Evolutionary conservation across 2,113 vertebrate genomes (phyloP).

Genomic region (Macquaria australasica): DNA sequence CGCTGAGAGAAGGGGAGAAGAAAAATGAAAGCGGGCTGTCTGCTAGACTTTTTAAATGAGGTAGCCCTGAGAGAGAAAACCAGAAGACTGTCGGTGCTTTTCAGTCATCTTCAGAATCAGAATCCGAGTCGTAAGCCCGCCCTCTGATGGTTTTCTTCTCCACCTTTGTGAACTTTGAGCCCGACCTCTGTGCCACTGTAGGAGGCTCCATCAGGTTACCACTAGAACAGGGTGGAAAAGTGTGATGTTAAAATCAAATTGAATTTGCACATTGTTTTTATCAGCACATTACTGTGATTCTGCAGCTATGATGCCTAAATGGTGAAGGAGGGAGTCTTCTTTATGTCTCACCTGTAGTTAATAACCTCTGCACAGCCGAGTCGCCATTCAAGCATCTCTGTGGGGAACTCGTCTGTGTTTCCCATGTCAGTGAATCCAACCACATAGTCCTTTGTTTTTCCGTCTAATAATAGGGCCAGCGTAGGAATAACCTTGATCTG

Average conservation of each 20-base stretch:
- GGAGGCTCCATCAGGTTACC: conserved; percentile 95
- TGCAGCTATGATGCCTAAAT: background rate
- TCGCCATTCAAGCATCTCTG: conserved; percentile 96
- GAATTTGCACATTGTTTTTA: background rate
- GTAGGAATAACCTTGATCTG: conserved; percentile 95
- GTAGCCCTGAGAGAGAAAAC: conserved; percentile 69
- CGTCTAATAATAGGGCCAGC: conserved; percentile 92
- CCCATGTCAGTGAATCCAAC: conserved; percentile 95
- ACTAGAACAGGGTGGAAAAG: conserved; percentile 77
- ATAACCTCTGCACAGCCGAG: conserved; percentile 92
- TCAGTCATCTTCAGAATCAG: conserved; percentile 92
- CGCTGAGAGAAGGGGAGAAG: background rate
- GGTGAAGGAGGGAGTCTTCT: background rate
- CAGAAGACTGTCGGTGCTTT: conserved; percentile 26
- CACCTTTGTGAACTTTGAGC: conserved; percentile 92
- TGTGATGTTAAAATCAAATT: background rate
- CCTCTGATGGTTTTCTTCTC: conserved; percentile 97
- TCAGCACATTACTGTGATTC: background rate
- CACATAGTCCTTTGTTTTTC: conserved; percentile 95
- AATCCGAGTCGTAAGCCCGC: conserved; percentile 93
- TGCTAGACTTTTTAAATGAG: conserved; percentile 35
- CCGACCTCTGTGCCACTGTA: conserved; percentile 87
- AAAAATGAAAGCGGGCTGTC: conserved; percentile 25
- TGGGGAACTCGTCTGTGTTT: conserved; percentile 96
- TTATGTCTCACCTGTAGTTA: conserved; percentile 90